Conservation (phyloP, 2,797 vertebrate genomes). For the Eurystomus glaucurus region DNA sequence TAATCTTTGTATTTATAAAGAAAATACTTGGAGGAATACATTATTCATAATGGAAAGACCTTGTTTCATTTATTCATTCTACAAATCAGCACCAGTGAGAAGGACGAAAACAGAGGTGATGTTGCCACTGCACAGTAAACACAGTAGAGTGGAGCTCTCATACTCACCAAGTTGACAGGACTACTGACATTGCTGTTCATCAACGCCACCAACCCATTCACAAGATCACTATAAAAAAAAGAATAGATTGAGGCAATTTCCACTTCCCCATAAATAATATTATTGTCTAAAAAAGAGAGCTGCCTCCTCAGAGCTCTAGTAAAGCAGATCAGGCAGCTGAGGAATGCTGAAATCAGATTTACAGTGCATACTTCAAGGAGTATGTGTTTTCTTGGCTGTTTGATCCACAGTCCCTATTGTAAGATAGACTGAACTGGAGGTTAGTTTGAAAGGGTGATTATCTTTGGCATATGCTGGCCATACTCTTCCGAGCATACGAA, state of each 20-base stretch:
- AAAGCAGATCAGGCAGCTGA: background rate
- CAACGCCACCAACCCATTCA: constrained; percentile 95
- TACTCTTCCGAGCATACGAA: background rate
- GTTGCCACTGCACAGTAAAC: background rate
- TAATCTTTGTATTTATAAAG: background rate
- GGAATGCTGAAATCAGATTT: background rate
- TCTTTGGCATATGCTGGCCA: background rate
- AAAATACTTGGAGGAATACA: background rate
- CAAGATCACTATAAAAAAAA: constrained; percentile 90
- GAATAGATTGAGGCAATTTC: background rate
- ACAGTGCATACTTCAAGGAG: background rate
- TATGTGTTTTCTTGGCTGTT: background rate
- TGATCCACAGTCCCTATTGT: background rate
- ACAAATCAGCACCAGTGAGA: background rate
- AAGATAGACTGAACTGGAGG: background rate
- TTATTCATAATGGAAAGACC: background rate
- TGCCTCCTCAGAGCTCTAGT: background rate
- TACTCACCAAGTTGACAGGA: constrained; percentile 97
- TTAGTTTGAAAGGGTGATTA: background rate
- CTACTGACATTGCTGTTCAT: constrained; percentile 99
- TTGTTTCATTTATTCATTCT: background rate
- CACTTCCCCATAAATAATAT: background rate
- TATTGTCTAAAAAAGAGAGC: background rate
- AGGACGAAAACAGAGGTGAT: background rate
- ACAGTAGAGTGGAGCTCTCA: background rate